Evolutionary conservation across 2,113 vertebrate species (phyloP), one percentile per base, ranked within the genome.

Genomic region (Arothron firmamentum): DNA sequence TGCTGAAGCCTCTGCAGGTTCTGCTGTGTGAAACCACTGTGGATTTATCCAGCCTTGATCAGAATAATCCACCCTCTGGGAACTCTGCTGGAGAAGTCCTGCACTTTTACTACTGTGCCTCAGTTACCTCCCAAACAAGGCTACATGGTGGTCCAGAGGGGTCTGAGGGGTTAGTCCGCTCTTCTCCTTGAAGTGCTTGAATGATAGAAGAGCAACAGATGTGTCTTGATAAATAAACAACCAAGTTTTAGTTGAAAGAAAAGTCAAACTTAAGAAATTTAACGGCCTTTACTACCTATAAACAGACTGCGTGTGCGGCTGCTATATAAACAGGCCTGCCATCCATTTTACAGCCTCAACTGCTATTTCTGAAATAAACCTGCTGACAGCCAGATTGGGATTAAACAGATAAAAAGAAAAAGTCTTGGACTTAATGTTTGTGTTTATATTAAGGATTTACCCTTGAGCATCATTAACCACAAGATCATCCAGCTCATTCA

Each of bases 401-500:
- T 13, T 7, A n/a, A 47, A n/a, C 2, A 8, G n/a, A 47, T 6
- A 47, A 47, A 47, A 47, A 47, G 10, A 47, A 47, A 47, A 47
- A 47, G 45, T n/a, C 45, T n/a, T 47, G 15, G 45, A n/a, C 14
- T 8, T 6, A 47, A 8, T 47, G 66, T 80, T 82, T 76, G 55
- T 86, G 77, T 86, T 86, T 86, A 59, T 70, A 67, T 85, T 58
- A 73, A 65, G 20, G 20, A 45, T 15, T 78, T 72, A 85, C 75
- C 78, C 71, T 65, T 72, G 42, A 67, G 67, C 67, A 72, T 51
- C 64, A 56, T 23, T 3, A 3, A 58, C 73, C 77, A 74, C 59
- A 58, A 72, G 62, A 74, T 59, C 59, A 42, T 62, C 71, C 47
- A 49, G 82, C 61, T 65, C 13, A 8, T 59, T 81, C 73, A 80